phyloP scores from a whole-genome alignment of 2,113 vertebrate genomes.

The Notothenia rossii region DNA sequence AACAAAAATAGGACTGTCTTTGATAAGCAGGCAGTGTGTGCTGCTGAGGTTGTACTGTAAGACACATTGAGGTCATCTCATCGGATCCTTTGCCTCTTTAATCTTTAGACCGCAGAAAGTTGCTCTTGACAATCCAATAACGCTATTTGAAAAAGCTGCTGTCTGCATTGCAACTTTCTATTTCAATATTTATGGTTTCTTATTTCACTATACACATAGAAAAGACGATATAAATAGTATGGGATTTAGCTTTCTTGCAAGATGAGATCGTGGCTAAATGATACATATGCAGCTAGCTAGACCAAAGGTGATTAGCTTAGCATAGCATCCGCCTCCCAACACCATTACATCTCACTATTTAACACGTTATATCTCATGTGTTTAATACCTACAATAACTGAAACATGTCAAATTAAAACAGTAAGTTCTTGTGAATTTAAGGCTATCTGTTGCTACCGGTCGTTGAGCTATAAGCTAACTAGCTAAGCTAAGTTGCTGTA shows the following conservation, averaged over 20 bases:
- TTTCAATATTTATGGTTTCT: neutral
- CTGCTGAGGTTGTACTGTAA: conserved; percentile 26
- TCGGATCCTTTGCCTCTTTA: conserved; percentile 31
- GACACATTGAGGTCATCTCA: conserved; percentile 48
- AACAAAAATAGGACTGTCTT: conserved; percentile 32
- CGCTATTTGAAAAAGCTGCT: neutral
- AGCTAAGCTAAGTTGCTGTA: too few species aligned
- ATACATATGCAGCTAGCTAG: neutral
- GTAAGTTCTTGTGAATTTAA: too few species aligned
- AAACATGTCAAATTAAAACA: too few species aligned
- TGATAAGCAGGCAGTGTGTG: conserved; percentile 30
- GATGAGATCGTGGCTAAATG: too few species aligned
- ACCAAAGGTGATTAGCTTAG: neutral
- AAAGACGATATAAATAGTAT: neutral
- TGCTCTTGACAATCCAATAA: neutral
- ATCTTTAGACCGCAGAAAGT: conserved; percentile 30
- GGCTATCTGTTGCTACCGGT: too few species aligned
- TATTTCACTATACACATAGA: neutral
- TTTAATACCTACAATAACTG: too few species aligned
- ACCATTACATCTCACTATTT: neutral
- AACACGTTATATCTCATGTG: too few species aligned
- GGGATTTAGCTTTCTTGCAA: neutral
- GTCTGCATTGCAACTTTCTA: neutral
- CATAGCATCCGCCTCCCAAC: neutral
- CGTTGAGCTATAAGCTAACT: too few species aligned